Conservation (phyloP, 2,797 vertebrate species). For the Apodemus agrarius region DNA sequence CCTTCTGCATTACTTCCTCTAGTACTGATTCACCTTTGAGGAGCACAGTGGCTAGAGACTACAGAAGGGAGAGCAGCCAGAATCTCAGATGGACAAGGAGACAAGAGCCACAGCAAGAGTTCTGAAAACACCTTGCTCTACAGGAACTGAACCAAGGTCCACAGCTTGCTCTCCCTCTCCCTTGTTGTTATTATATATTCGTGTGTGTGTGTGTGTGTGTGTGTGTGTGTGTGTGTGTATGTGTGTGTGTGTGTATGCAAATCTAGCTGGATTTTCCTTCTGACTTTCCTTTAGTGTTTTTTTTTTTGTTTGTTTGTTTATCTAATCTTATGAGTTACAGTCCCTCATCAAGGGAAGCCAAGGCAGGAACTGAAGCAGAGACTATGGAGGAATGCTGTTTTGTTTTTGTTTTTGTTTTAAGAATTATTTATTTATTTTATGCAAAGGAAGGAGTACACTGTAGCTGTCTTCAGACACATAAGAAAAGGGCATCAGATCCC, state of each 20-base stretch:
- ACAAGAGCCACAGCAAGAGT: background rate
- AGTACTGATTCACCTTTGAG: background rate
- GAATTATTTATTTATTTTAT: background rate
- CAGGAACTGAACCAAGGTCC: background rate
- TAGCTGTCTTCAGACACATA: background rate
- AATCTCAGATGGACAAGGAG: background rate
- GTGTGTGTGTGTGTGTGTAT: too few species aligned
- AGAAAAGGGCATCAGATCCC: background rate
- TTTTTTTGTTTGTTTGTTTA: too few species aligned
- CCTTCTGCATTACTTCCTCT: background rate
- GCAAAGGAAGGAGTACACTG: background rate
- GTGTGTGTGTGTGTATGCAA: too few species aligned
- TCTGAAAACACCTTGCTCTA: background rate
- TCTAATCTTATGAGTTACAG: background rate
- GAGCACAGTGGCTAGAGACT: background rate
- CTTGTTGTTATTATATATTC: background rate
- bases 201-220: too few species aligned
- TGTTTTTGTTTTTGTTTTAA: background rate
- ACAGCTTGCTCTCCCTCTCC: background rate
- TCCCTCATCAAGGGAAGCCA: background rate
- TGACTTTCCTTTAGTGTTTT: background rate
- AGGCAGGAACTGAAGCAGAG: background rate
- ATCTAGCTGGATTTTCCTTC: conserved; percentile 17
- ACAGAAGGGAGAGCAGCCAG: conserved; percentile 3
- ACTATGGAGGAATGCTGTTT: background rate